Base-by-base conservation (phyloP, 92 coral and sea anemone species). In the Micromussa lordhowensis region DNA sequence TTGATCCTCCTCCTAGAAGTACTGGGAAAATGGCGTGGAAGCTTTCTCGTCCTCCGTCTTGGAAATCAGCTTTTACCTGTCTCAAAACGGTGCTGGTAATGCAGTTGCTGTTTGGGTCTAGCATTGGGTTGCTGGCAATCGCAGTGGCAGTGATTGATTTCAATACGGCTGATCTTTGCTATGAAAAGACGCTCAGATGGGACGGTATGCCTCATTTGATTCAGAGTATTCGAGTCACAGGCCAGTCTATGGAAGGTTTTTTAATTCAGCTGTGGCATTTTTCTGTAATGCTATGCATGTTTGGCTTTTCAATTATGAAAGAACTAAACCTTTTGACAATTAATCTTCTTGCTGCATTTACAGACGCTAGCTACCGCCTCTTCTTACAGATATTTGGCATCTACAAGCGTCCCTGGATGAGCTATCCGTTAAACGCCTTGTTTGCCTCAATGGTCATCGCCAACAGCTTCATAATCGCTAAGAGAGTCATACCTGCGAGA, bases 161-260 rank as follows among this genome's bases (percentile, higher is more conserved):
- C 84, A 94, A 90, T 61, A 92, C 95, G 3, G 94, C 93, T 31
- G 91, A 94, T 61, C 78, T 92, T 17, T 94, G 96, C 83, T 92
- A 87, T 40, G 89, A 86, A 69, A 90, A 58, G 91, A 84, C 88
- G 5, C 11, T 36, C 29, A 58, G 0, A 0, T 84, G 88, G 92
- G 30, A 88, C 69, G 31, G 85, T 4, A 93, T 88, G 89, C 92
- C 95, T n/a, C 40, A 28, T 4, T 53, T 76, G n/a, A 88, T 93
- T 36, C 92, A 91, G 74, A 80, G 91, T 78, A 87, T 92, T 32
- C 91, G 96, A 26, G 93, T 90, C 31, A 82, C 90, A 1, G 85
- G 88, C 18, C 88, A 80, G 83, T 79, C 90, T 2, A 32, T 90
- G 7, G 94, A 94, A 81, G 94, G 91, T 2, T 94, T 94, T 87